Evolutionary conservation across 2,888 invertebrate species (phyloP).

Genomic region (Julus scanicus): DNA sequence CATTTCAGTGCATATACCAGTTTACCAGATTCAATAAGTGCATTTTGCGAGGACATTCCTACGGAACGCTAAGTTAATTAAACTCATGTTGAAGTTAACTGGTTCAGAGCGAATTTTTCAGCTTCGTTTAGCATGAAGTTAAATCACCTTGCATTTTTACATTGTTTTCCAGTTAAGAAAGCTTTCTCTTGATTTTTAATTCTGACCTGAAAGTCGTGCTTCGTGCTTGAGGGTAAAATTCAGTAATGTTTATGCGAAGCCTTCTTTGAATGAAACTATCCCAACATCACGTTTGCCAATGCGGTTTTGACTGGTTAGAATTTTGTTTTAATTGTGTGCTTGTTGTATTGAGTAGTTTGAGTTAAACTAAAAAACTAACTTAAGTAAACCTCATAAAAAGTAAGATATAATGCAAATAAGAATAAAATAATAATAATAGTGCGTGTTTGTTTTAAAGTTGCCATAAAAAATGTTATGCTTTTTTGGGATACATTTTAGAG

Average conservation of each 20-base stretch:
- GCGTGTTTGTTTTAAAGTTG: too few species aligned
- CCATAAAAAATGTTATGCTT: too few species aligned
- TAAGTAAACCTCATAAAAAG: too few species aligned
- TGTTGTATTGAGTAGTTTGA: too few species aligned
- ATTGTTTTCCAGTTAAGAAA: not conserved
- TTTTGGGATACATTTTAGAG: too few species aligned
- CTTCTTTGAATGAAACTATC: not conserved
- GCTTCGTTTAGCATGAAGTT: constrained; percentile 7
- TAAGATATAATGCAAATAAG: too few species aligned
- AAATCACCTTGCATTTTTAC: not conserved
- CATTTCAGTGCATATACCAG: not conserved
- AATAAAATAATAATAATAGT: too few species aligned
- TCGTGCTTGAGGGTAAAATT: not conserved
- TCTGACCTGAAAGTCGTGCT: not conserved
- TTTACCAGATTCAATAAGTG: not conserved
- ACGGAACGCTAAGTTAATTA: not conserved
- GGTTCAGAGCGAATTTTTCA: not conserved
- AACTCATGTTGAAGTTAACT: not conserved
- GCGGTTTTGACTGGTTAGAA: too few species aligned
- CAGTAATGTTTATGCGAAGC: not conserved
- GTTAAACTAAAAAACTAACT: too few species aligned
- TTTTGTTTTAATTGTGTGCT: too few species aligned
- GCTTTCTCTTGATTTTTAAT: not conserved
- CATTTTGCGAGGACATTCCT: not conserved
- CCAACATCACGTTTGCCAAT: not conserved